Conservation (phyloP, 2,797 vertebrate genomes). For the Pseudopleuronectes americanus region DNA sequence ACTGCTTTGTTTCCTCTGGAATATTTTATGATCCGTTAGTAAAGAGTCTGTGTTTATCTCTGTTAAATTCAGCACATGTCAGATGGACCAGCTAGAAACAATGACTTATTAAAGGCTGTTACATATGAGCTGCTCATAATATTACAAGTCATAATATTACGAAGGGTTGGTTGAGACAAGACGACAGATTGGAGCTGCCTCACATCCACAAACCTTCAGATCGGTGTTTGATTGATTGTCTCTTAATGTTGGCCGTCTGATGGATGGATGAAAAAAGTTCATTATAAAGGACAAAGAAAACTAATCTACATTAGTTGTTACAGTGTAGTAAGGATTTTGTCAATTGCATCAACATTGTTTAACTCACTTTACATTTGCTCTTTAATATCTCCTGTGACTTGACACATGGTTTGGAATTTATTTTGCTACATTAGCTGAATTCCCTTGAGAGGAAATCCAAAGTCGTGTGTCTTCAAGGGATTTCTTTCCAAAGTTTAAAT, state of each 20-base stretch:
- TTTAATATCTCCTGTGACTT: neutral
- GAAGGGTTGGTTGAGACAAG: neutral
- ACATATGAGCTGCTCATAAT: neutral
- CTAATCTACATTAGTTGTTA: neutral
- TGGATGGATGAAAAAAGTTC: too few relatives aligned
- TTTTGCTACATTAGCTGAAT: neutral
- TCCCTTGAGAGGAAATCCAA: slow-evolving; percentile 13
- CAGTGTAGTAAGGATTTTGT: neutral
- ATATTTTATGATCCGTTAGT: slow-evolving; percentile 25
- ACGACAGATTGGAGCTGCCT: neutral
- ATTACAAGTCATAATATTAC: neutral
- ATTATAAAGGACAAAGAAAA: neutral
- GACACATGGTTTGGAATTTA: neutral
- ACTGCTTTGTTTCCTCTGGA: slow-evolving; percentile 14
- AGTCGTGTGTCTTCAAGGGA: slow-evolving; percentile 6
- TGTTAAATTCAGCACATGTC: slow-evolving; percentile 12
- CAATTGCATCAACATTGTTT: neutral
- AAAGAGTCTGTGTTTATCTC: neutral
- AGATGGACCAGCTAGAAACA: slow-evolving; percentile 9
- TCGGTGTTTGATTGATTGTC: too few relatives aligned
- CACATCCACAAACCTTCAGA: neutral
- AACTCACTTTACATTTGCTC: too few relatives aligned
- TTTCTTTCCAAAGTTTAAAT: slow-evolving; percentile 19
- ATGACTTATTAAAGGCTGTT: neutral
- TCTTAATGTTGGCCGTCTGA: too few relatives aligned